Conservation (phyloP, 64 coral and sea anemone genomes). For the Pocillopora verrucosa region DNA sequence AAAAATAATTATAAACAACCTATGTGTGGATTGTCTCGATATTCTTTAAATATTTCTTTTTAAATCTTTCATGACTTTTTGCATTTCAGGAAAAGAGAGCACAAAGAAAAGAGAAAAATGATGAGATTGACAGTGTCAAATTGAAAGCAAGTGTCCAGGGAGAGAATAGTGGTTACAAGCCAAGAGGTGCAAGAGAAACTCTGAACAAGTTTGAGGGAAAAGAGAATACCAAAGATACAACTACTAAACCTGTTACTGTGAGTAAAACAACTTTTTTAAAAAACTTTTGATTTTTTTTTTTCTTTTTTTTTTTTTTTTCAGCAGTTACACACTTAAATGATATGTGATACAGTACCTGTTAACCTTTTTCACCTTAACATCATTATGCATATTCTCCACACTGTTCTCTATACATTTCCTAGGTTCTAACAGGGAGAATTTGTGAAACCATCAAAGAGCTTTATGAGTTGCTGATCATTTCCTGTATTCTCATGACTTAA, state of each 20-base stretch:
- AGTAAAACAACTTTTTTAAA: background rate
- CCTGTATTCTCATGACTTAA: too few species aligned
- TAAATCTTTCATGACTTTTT: background rate
- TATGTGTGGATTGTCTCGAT: too few species aligned
- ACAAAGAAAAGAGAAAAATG: background rate
- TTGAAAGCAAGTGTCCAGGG: background rate
- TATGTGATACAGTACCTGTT: too few species aligned
- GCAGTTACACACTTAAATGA: too few species aligned
- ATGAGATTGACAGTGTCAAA: slow-evolving; percentile 19
- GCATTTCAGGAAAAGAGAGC: background rate
- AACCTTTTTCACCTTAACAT: too few species aligned
- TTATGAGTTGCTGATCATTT: too few species aligned
- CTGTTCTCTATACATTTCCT: too few species aligned
- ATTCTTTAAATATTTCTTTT: background rate
- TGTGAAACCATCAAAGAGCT: too few species aligned
- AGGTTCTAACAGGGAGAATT: too few species aligned
- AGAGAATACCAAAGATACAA: background rate
- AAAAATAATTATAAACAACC: too few species aligned
- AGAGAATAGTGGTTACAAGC: background rate
- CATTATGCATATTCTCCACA: too few species aligned
- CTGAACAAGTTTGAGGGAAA: slow-evolving; percentile 21
- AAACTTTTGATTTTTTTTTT: background rate
- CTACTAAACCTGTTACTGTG: slow-evolving; percentile 14
- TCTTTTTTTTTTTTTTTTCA: background rate
- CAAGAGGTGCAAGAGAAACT: background rate